Percentiles rank a stretch among this genome's conserved stretches.
Evolutionary conservation across 2,113 vertebrate species (phyloP).

Genomic region (Pavo muticus): DNA sequence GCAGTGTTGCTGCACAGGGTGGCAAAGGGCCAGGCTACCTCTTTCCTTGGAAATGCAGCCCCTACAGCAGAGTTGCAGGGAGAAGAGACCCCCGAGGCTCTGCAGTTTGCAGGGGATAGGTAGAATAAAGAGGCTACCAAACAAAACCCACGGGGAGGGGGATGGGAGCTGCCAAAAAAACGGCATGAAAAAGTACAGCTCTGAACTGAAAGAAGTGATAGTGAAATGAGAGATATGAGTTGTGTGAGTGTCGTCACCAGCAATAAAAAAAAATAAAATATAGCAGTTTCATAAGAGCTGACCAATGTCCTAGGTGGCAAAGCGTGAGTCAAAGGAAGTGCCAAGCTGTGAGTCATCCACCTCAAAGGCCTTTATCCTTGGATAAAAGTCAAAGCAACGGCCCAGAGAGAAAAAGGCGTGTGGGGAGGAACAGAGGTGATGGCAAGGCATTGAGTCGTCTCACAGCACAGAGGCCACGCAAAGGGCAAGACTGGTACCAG

Average conservation of each 20-base stretch:
- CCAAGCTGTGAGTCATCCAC: constrained; percentile 29
- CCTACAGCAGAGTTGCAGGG: background rate
- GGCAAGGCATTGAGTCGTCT: background rate
- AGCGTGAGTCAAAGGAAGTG: constrained; percentile 47
- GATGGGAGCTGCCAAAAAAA: background rate
- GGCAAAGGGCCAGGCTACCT: background rate
- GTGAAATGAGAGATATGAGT: constrained; percentile 14
- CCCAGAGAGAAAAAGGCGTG: background rate
- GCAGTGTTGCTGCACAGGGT: accelerated
- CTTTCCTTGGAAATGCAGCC: background rate
- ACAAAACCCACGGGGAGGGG: background rate
- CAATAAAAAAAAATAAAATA: background rate
- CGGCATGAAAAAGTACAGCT: background rate
- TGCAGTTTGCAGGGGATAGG: background rate
- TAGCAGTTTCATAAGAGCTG: constrained; percentile 4
- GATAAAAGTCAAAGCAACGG: constrained; percentile 33
- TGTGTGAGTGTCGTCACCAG: background rate
- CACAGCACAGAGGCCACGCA: background rate
- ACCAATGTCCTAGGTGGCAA: constrained; percentile 31
- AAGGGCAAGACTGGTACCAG: background rate
- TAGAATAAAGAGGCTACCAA: background rate
- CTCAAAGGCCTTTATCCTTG: constrained; percentile 49
- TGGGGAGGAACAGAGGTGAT: background rate
- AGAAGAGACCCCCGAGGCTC: background rate
- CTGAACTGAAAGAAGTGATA: background rate